These are phyloP conservation scores for Hippolais icterina DNA, from an alignment of 2,113 vertebrate genomes.

Conservation along the genomic window DNA sequence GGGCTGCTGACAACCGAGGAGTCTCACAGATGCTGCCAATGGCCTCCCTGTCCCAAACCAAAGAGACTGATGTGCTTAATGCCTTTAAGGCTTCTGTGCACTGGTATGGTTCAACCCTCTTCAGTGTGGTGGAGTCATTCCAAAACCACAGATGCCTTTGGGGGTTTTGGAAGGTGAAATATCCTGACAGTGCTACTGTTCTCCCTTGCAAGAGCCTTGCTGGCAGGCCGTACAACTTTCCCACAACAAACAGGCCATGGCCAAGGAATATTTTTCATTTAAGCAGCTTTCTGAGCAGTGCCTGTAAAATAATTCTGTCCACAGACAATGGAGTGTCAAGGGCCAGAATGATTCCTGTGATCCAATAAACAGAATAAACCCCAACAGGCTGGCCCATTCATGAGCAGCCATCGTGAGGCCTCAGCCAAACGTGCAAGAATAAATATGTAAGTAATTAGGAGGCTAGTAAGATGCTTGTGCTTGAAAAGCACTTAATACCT, in stretches of 20 bases:
- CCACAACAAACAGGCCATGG: background rate
- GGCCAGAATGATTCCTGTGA: background rate
- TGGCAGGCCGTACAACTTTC: accelerated
- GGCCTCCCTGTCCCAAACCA: accelerated
- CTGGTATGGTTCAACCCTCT: background rate
- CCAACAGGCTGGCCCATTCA: background rate
- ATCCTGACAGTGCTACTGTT: accelerated
- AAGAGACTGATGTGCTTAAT: background rate
- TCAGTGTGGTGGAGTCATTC: background rate
- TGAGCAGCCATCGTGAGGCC: background rate
- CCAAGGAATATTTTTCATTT: background rate
- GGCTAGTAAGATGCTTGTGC: background rate
- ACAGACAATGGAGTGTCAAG: background rate
- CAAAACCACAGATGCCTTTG: background rate
- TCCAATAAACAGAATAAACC: background rate
- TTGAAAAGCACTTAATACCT: background rate
- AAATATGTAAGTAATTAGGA: background rate
- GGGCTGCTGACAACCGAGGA: background rate
- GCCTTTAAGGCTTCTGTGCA: background rate
- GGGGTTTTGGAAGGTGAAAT: background rate
- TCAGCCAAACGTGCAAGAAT: accelerated
- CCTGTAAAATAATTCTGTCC: background rate
- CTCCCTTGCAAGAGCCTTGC: background rate
- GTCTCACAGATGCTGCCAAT: too few species aligned
- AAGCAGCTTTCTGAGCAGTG: background rate